These are phyloP conservation scores for Argyrosomus regius DNA, from an alignment of 2,797 vertebrate species.

Conservation along the genomic window DNA sequence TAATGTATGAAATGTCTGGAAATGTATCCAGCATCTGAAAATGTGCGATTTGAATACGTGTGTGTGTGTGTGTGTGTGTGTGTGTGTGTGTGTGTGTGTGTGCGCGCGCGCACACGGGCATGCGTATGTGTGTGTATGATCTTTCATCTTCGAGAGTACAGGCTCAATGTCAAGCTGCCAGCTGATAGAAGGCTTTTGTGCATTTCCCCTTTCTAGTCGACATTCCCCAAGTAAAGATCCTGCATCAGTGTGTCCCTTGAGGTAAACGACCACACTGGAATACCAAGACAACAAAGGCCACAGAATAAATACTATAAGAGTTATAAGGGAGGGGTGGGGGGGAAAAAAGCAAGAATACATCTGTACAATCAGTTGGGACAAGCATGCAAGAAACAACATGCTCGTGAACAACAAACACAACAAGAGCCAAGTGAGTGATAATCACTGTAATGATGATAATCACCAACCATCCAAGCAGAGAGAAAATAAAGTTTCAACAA, in stretches of 20 bases:
- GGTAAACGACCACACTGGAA: slow-evolving; percentile 40
- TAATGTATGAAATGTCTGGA: slow-evolving; percentile 55
- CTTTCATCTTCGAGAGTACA: slow-evolving; percentile 64
- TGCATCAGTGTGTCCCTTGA: slow-evolving; percentile 36
- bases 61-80: slow-evolving; percentile 12
- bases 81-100: not conserved
- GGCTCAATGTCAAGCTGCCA: slow-evolving; percentile 70
- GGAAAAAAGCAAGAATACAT: slow-evolving; percentile 3
- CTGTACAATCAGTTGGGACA: slow-evolving; percentile 46
- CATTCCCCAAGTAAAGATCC: slow-evolving; percentile 31
- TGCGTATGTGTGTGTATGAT: slow-evolving; percentile 16
- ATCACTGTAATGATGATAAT: slow-evolving; percentile 77
- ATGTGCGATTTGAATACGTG: slow-evolving; percentile 45
- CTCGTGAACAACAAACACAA: slow-evolving; percentile 51
- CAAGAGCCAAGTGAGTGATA: slow-evolving; percentile 69
- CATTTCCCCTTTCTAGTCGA: slow-evolving; percentile 11
- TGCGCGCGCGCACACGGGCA: too few relatives aligned
- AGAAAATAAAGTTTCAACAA: slow-evolving; percentile 75
- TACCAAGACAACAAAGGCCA: slow-evolving; percentile 44
- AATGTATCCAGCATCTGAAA: slow-evolving; percentile 37
- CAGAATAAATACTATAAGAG: slow-evolving; percentile 32
- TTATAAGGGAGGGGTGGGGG: not conserved
- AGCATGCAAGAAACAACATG: slow-evolving; percentile 7
- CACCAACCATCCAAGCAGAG: slow-evolving; percentile 64
- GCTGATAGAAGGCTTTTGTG: slow-evolving; percentile 50